A percentile compares a stretch with the other conserved stretches of the same genome.
Evolutionary conservation across 2,797 vertebrate genomes (phyloP).

Genomic region (Pseudomugil gertrudae): DNA sequence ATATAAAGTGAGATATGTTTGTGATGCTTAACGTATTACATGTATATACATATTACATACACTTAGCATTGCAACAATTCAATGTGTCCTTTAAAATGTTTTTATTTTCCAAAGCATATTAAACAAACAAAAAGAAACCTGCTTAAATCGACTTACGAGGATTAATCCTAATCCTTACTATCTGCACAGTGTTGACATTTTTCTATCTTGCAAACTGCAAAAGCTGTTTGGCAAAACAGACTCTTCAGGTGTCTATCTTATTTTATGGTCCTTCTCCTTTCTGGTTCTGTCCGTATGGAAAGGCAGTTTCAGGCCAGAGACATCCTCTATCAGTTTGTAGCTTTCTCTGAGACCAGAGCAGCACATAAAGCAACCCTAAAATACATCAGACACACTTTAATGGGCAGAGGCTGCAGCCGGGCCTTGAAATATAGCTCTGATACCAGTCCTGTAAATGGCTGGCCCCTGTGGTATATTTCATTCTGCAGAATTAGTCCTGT

Average conservation of each 20-base stretch:
- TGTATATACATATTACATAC: no score
- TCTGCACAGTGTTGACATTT: slow-evolving; percentile 7
- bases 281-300: slow-evolving; percentile 7
- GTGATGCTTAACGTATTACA: no score
- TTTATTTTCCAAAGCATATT: background rate
- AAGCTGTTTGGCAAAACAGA: slow-evolving; percentile 26
- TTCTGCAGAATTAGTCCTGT: slow-evolving; percentile 78
- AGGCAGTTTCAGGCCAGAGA: slow-evolving; percentile 73
- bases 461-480: slow-evolving; percentile 75
- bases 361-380: slow-evolving; percentile 81
- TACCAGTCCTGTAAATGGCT: slow-evolving; percentile 76
- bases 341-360: slow-evolving; percentile 77
- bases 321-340: slow-evolving; percentile 79
- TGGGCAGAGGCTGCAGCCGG: slow-evolving; percentile 69
- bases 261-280: slow-evolving; percentile 23
- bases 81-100: background rate
- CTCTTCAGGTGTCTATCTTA: slow-evolving; percentile 44
- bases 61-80: no score
- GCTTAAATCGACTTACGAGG: background rate
- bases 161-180: slow-evolving; percentile 4
- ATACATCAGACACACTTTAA: slow-evolving; percentile 79
- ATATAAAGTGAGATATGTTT: background rate
- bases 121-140: background rate
- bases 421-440: slow-evolving; percentile 79
- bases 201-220: slow-evolving; percentile 27